A percentile compares a stretch with the other conserved stretches of the same genome.
phyloP scores from a whole-genome alignment of 1,140 invertebrate genomes.

The Drosophila fuyamai region DNA sequence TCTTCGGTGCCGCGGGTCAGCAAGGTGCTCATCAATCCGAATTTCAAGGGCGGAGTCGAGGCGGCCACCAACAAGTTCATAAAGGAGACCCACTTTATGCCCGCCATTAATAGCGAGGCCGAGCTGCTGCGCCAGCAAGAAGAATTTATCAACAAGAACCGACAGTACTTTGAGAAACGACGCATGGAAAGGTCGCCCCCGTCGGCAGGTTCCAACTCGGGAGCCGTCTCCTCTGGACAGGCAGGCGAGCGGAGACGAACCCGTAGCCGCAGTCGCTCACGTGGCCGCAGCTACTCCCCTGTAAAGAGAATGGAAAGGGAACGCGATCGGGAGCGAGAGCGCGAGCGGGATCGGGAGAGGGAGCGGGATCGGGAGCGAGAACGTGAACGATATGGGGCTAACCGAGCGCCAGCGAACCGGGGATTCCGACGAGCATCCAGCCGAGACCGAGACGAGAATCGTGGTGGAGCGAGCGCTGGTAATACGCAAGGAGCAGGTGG shows the following conservation, averaged over 20 bases:
- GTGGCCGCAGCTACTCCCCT: conserved; percentile 81
- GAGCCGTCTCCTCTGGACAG: conserved; percentile 9
- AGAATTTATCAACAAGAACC: conserved; percentile 84
- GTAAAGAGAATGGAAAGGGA: conserved; percentile 63
- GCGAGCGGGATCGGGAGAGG: conserved; percentile 69
- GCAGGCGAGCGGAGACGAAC: conserved; percentile 48
- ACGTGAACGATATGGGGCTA: conserved; percentile 59
- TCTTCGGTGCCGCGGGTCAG: conserved; percentile 60
- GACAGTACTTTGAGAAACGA: conserved; percentile 82
- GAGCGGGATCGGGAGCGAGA: conserved; percentile 68
- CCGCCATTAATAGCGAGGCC: conserved; percentile 76
- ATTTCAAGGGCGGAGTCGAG: conserved; percentile 84
- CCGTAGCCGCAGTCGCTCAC: conserved; percentile 76
- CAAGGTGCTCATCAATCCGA: conserved; percentile 84
- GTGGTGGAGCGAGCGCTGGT: conserved; percentile 27
- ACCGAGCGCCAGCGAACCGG: conserved; percentile 23
- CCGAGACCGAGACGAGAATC: conserved; percentile 64
- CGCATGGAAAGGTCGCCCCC: conserved; percentile 76
- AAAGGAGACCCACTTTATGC: conserved; percentile 83
- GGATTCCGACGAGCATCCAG: conserved; percentile 55
- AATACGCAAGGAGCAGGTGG: conserved; percentile 20
- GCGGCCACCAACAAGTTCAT: conserved; percentile 84
- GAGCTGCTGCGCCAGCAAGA: conserved; percentile 83
- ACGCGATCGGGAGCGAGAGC: conserved; percentile 59
- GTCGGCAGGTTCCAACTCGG: conserved; percentile 29